Evolutionary conservation across 2,888 invertebrate genomes (phyloP).

Genomic region (Nephrocerus scutellatus): DNA sequence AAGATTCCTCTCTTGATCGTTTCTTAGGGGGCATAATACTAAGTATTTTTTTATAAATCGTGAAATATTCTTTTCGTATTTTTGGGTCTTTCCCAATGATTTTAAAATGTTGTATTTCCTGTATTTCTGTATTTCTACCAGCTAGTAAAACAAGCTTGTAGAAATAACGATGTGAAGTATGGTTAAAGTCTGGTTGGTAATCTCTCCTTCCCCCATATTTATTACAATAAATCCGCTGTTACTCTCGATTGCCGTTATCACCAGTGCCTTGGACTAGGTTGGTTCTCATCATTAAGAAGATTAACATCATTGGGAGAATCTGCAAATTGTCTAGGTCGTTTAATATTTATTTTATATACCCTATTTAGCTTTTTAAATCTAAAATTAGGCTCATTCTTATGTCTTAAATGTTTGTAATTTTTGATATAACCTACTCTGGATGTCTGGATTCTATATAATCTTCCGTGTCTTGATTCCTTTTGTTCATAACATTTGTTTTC

Average conservation of each 20-base stretch:
- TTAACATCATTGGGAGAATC: neutral
- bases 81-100: slow-evolving; percentile 5
- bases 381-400: too few species aligned
- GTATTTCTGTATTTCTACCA: slow-evolving; percentile 3
- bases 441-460: too few species aligned
- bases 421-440: too few species aligned
- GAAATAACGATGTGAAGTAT: slow-evolving; percentile 6
- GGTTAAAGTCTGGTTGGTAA: slow-evolving; percentile 2
- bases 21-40: slow-evolving; percentile 1
- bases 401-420: too few species aligned
- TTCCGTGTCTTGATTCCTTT: neutral
- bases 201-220: slow-evolving; percentile 4
- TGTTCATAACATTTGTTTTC: slow-evolving; percentile 1
- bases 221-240: neutral
- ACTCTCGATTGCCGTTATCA: too few species aligned
- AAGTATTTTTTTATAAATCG: slow-evolving; percentile 1
- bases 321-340: neutral
- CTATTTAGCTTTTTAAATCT: too few species aligned
- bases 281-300: slow-evolving; percentile 4
- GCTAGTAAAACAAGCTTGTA: neutral
- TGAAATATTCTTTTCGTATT: neutral
- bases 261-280: slow-evolving; percentile 12
- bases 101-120: slow-evolving; percentile 6
- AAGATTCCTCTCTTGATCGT: slow-evolving; percentile 7
- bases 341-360: neutral